Evolutionary conservation across 2,113 vertebrate species (phyloP), one percentile per base, ranked within the genome.

Genomic region (Tychaedon coryphoeus): DNA sequence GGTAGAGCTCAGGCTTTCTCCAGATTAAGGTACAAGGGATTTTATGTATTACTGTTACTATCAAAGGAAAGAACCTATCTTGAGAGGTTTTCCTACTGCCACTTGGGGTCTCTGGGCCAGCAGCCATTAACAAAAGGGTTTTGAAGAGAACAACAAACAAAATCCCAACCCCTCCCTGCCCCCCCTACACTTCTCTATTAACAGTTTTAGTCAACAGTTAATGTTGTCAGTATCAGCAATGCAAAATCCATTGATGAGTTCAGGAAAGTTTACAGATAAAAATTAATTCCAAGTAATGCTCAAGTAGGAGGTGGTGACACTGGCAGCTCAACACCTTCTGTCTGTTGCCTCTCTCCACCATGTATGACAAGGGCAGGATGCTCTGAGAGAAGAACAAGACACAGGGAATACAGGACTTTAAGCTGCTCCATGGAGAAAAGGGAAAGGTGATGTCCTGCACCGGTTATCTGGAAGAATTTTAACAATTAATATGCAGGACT

Each of bases 121-220:
- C 3, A 80, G n/a, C 29, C 33, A 60, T 1, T 4, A 88, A 64
- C 15, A 43, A 58, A 80, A 43, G 3, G 0, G 5, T 24, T 84
- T 45, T 28, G 65, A 28, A 31, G 12, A 71, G 8, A 31, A 47
- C 19, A 86, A 20, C 4, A 25, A 71, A 40, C 1, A 62, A 74
- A 88, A 9, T 1, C 8, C 4, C 4, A 28, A 51, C 33, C 14
- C 1, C 16, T 1, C 5, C 9, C 3, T 36, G 36, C 4, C 4
- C 7, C 3, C 16, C 1, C 5, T 8, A 4, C 5, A n/a, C 23
- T 65, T 28, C 22, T 23, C 5, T 43, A 47, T 17, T 28, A 58
- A 10, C 4, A 45, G 31, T 74, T 91, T 66, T 51, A 73, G 15
- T 29, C 14, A 72, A 42, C 4, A 62, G 19, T 20, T n/a, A 31